These are phyloP conservation scores for Drosophila nigricruria DNA, from an alignment of 2,888 invertebrate species.

Conservation along the genomic window DNA sequence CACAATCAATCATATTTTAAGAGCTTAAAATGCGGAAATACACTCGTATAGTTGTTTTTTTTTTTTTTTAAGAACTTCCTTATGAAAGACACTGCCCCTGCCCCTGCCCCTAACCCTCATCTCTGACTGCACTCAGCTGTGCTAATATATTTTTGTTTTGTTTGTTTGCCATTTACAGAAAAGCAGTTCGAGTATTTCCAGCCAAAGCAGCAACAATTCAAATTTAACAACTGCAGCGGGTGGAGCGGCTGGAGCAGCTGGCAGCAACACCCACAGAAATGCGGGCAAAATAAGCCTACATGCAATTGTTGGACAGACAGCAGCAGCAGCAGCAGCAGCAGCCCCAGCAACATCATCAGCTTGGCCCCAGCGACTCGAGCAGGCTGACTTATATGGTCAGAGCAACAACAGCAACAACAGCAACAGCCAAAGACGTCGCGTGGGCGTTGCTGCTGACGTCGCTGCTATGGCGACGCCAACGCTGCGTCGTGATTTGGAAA, in stretches of 20 bases:
- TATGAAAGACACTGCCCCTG: background rate
- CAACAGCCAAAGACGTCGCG: conserved; percentile 63
- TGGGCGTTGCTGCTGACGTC: conserved; percentile 76
- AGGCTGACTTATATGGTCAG: conserved; percentile 82
- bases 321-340: conserved; percentile 49
- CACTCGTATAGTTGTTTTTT: conserved; percentile 22
- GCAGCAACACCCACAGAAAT: conserved; percentile 83
- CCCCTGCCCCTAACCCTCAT: background rate
- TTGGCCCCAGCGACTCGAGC: conserved; percentile 78
- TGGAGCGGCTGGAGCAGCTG: conserved; percentile 46
- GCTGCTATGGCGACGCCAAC: conserved; percentile 67
- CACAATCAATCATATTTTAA: conserved; percentile 8
- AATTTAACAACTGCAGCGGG: conserved; percentile 71
- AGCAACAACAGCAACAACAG: conserved; percentile 57
- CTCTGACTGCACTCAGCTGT: conserved; percentile 10
- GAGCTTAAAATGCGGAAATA: conserved; percentile 15
- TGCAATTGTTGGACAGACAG: conserved; percentile 81
- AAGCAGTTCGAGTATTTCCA: conserved; percentile 84
- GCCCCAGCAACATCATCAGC: conserved; percentile 62
- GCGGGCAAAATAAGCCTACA: conserved; percentile 84
- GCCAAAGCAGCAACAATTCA: conserved; percentile 82
- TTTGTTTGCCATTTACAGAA: conserved; percentile 79
- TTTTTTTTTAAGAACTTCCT: conserved; percentile 34
- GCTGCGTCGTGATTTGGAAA: conserved; percentile 84
- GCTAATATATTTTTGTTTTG: conserved; percentile 32